Conservation (phyloP, 1,140 invertebrate species). For the Holcopasites calliopsidis region DNA sequence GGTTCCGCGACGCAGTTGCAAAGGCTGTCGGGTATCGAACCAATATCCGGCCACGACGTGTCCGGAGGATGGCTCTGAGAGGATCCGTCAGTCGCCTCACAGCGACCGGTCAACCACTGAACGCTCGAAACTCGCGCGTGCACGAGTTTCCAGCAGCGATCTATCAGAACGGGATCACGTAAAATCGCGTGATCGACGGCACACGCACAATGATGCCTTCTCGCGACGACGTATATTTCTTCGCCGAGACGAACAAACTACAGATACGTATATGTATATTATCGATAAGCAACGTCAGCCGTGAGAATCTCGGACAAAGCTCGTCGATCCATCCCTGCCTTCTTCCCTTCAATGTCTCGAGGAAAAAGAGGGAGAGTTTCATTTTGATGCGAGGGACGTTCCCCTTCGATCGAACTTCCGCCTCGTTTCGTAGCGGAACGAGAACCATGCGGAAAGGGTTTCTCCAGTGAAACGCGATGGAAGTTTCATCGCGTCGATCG, state of each 20-base stretch:
- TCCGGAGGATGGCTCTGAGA: constrained; percentile 83
- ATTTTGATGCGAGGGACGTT: neutral
- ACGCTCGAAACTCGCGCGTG: neutral
- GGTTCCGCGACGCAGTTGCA: constrained; percentile 79
- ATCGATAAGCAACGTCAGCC: constrained; percentile 35
- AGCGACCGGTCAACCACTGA: constrained; percentile 36
- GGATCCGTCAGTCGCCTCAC: constrained; percentile 35
- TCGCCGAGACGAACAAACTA: constrained; percentile 32
- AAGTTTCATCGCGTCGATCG: neutral
- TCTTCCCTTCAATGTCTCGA: neutral
- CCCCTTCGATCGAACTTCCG: constrained; percentile 3
- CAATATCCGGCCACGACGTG: constrained; percentile 82
- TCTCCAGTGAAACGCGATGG: neutral
- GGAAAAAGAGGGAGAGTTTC: neutral
- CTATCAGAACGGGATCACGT: constrained; percentile 1
- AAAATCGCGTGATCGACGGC: constrained; percentile 47
- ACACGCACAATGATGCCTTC: constrained; percentile 76
- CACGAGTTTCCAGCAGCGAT: neutral
- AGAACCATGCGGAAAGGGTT: too few relatives aligned
- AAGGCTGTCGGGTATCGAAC: constrained; percentile 83
- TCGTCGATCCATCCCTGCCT: constrained; percentile 19
- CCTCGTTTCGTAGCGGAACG: too few relatives aligned
- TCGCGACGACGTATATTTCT: constrained; percentile 55
- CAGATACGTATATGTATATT: constrained; percentile 8
- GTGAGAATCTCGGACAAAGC: constrained; percentile 14